Base-by-base conservation (phyloP, 2,113 vertebrate genomes). In the Indicator maculatus region DNA sequence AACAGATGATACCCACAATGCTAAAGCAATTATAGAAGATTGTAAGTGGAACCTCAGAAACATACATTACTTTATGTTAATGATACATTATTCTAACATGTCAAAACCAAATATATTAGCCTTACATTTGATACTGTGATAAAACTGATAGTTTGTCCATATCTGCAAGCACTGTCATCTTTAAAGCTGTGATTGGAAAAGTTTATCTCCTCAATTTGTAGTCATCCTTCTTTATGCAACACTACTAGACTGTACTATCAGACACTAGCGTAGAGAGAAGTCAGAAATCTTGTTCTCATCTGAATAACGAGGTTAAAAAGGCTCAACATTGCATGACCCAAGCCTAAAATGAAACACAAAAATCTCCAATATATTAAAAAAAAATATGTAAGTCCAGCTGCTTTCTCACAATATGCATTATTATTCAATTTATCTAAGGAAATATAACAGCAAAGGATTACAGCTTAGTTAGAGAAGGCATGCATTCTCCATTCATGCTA, bases 401-500 rank as follows among this genome's bases (percentile, higher is more conserved):
- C 2, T 72, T 59, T 64, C 8, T 65, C 17, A 44, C 5, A 47
- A 3, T 18, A 6, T 30, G 39, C 4, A 61, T 45, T 65, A 38
- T 47, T 18, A 77, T 45, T 71, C 16, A 12, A 8, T 26, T 72
- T 64, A 28, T 33, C 28, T 65, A 50, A 67, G 39, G 7, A 52
- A 69, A 61, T 11, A 0, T 6, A 75, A 52, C 12, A 47, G 30
- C n/a, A 53, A 63, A 65, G 38, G 8, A 56, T 58, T 53, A 44
- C 24, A 63, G 27, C 7, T 58, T 66, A 5, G 31, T 69, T 16
- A 39, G 52, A 7, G 19, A 55, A 67, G 14, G 5, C 16, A 39
- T 41, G 5, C 3, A n/a, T 79, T 82, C 27, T 41, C 20, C 0
- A 0, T 61, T 19, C 2, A 0, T 33, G 33, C 15, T 59, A 2